Evolutionary conservation across 2,888 invertebrate genomes (phyloP).

Genomic region (Heliconius hortense): DNA sequence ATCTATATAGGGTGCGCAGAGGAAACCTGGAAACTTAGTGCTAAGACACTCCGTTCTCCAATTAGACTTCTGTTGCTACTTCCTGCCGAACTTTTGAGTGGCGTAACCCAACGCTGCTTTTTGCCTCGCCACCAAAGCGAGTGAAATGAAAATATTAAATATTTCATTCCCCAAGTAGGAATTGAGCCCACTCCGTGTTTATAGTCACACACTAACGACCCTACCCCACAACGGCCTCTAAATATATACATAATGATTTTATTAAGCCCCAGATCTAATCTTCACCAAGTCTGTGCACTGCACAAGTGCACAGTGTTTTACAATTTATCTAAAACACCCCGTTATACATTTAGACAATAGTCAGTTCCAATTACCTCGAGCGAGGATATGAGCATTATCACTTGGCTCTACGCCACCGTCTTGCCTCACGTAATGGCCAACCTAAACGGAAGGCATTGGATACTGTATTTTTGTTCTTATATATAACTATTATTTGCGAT

Average conservation of each 20-base stretch:
- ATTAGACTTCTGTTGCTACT: too few relatives aligned
- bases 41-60: too few relatives aligned
- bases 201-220: background rate
- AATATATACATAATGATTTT: background rate
- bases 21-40: too few relatives aligned
- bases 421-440: conserved; percentile 27
- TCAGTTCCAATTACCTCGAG: conserved; percentile 27
- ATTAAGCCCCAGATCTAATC: background rate
- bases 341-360: conserved; percentile 25
- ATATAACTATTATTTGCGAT: background rate
- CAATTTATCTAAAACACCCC: conserved; percentile 20
- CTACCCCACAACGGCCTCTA: too few relatives aligned
- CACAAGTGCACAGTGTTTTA: background rate
- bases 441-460: conserved; percentile 11
- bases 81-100: background rate
- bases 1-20: too few relatives aligned
- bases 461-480: conserved; percentile 12
- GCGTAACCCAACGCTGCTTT: background rate
- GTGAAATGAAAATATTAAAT: background rate
- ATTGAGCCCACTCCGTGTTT: background rate
- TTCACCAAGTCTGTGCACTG: background rate
- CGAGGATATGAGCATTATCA: conserved; percentile 38
- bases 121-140: background rate
- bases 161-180: background rate
- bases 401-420: conserved; percentile 37